Evolutionary conservation across 2,888 invertebrate species (phyloP), one percentile per base, ranked within the genome.

Genomic region (Blastobasis lacticolella): DNA sequence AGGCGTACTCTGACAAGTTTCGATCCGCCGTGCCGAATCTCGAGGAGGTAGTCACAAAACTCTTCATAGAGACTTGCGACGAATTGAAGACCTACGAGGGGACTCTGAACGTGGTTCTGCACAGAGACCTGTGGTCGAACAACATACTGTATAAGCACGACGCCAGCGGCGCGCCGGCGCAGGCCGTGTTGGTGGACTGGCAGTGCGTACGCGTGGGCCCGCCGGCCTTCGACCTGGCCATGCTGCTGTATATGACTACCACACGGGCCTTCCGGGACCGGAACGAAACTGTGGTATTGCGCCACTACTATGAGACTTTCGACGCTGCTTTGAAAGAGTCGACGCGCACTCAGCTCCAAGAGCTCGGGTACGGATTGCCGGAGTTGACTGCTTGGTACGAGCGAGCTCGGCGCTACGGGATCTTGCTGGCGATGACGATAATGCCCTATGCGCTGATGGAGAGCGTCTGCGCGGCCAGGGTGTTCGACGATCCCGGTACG

Each of bases 71-170:
- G 49, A 75, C 78, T 0, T 78, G 85, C 57, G 66, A 67, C 1
- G 67, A 61, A 5, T 49, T 85, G 5, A 63, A 54, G 7, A 71
- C 73, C 8, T 62, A 69, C 6, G 58, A 69, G 6, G 66, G 63
- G 1, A 76, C 75, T 2, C 54, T 85, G 0, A 87, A 87, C 49
- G 75, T 81, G 0, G 53, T 83, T 4, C 56, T 80, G 4, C 87
- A 87, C 50, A 83, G 75, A 48, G 87, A 87, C 49, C 52, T 86
- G 37, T 87, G 87, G 87, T 62, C 66, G 0, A 83, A 83, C 50
- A 87, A 87, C 51, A 73, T 87, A 1, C 70, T 87, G 69, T 87
- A 81, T 48, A 73, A 71, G 51, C 78, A 84, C 49, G 64, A 71
- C 0, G 23, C 23, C 23, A 59, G 64, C 6, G 67, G 64, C 1